Evolutionary conservation across 2,797 vertebrate species (phyloP), one percentile per base, ranked within the genome.

Genomic region (Lindbergichthys nudifrons): DNA sequence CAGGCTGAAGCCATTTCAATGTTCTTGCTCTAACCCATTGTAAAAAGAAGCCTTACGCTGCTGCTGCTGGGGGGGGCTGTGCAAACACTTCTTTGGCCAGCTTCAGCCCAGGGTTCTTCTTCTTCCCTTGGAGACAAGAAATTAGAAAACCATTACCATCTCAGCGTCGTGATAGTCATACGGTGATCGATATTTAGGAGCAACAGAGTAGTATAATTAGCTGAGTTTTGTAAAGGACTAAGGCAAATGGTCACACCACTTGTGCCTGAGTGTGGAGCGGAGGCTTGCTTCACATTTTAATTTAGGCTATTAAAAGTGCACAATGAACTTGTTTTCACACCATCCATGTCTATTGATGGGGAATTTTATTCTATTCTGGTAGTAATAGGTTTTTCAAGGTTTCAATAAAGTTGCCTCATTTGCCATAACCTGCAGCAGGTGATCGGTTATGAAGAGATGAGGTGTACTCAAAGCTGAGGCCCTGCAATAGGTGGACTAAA

Each of bases 11-110:
- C 1, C 1, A 47, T n/a, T 21, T 23, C 5, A 41, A 60, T 81
- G 39, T 80, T 43, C 19, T 0, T 9, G 62, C 52, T 59, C 15
- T 36, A n/a, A 13, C 48, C 32, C 4, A 16, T 3, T 15, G 10
- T 13, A 42, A 14, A 19, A 53, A 54, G 23, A 48, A 77, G 50
- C 7, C 98, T 96, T 96, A 99, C 98, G 96, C 96, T 88, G 95
- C 79, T 67, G 75, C 90, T 71, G 96, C 96, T 65, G 96, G 94
- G 90, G 95, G 79, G 54, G 96, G 94, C 64, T 96, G 95, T 56
- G 96, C 95, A 90, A 99, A 98, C 9, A 95, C 97, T 92, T 96
- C 96, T 89, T 94, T 96, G 75, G 95, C 93, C 88, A 99, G 96
- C 95, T 95, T 98, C 92, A 98, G 96, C 91, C 95, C 95, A 69